Percentiles rank a stretch among this genome's conserved stretches.
Evolutionary conservation across 1,140 invertebrate species (phyloP).

Genomic region (Hylaeus anthracinus): DNA sequence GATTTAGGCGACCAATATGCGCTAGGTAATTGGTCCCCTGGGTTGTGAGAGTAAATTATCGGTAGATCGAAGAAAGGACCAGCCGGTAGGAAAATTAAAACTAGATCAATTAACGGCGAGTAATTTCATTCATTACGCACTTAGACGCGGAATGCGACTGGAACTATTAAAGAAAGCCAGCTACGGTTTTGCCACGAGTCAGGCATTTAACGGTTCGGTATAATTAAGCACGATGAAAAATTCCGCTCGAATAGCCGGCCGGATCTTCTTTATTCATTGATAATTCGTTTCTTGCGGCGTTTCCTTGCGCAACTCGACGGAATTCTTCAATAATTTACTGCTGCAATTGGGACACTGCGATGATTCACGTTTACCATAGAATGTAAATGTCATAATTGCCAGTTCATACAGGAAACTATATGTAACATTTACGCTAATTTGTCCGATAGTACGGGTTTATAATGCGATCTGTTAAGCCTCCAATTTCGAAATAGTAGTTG

Average conservation of each 20-base stretch:
- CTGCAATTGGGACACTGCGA: neutral
- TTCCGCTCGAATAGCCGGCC: conserved; percentile 7
- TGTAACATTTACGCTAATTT: neutral
- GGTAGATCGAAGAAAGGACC: neutral
- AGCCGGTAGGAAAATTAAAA: neutral
- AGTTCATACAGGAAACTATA: neutral
- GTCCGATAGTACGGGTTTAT: neutral
- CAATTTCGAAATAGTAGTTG: neutral
- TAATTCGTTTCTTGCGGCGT: conserved; percentile 7
- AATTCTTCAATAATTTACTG: conserved; percentile 6
- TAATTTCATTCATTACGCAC: conserved; percentile 41
- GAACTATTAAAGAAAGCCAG: conserved; percentile 22
- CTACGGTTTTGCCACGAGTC: neutral
- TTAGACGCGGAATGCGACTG: conserved; percentile 34
- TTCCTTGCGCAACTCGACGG: neutral
- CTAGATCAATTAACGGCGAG: conserved; percentile 26
- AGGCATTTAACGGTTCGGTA: conserved; percentile 27
- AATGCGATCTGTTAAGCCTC: neutral
- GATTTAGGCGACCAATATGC: neutral
- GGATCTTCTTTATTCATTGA: conserved; percentile 48
- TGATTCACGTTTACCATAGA: neutral
- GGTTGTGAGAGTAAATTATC: too few species aligned
- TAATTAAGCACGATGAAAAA: conserved; percentile 31
- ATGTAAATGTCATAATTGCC: conserved; percentile 24
- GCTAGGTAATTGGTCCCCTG: too few species aligned